Percentiles rank a stretch among this genome's conserved stretches.
phyloP scores from a whole-genome alignment of 2,888 invertebrate species.

The Augiades crinisus region DNA sequence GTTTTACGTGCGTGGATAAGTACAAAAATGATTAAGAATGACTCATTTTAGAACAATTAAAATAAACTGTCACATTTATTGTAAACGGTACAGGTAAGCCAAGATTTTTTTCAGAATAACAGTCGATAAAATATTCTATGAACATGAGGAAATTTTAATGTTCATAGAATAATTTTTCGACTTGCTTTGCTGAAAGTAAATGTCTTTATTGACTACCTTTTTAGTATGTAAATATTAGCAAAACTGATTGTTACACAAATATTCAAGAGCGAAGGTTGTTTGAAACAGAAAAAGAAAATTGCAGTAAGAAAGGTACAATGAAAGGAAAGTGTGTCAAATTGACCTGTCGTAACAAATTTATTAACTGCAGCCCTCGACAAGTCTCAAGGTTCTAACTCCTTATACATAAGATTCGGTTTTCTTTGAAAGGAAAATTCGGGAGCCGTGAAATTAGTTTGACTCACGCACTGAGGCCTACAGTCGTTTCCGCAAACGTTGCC shows the following conservation, averaged over 20 bases:
- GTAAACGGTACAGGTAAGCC: too few relatives aligned
- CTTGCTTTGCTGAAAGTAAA: neutral
- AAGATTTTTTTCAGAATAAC: too few relatives aligned
- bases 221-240: conserved; percentile 2
- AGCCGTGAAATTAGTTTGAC: neutral
- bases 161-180: neutral
- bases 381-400: neutral
- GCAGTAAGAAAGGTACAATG: neutral
- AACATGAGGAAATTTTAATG: too few relatives aligned
- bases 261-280: conserved; percentile 1
- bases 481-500: conserved; percentile 62
- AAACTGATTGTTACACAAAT: neutral
- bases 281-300: conserved; percentile 7
- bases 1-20: too few relatives aligned
- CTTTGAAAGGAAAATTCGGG: conserved; percentile 18
- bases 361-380: neutral
- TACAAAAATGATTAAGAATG: too few relatives aligned
- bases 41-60: too few relatives aligned
- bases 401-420: conserved; percentile 27
- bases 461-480: conserved; percentile 11
- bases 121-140: too few relatives aligned
- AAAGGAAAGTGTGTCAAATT: conserved; percentile 12
- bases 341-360: conserved; percentile 2
- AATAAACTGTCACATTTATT: too few relatives aligned
- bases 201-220: neutral